Evolutionary conservation across 2,888 invertebrate genomes (phyloP), one percentile per base, ranked within the genome.

Genomic region (Pterobdella sp.): DNA sequence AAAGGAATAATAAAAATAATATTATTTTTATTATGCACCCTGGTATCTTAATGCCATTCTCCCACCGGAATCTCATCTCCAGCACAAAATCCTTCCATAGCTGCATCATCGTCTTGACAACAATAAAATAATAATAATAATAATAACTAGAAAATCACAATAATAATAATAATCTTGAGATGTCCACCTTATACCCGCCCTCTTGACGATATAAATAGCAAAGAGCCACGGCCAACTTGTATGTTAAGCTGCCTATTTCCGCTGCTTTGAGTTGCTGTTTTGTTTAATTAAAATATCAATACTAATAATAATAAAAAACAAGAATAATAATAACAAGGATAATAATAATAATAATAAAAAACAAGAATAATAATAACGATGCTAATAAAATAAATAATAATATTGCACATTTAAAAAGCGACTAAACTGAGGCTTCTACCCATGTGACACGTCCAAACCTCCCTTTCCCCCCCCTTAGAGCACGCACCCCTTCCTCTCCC

Each of bases 71-170:
- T 76, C 94, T 88, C 82, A 97, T 87, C 83, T 94, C 93, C 79
- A 93, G 89, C 0, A 91, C 88, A 81, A 97, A 91, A 82, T 94
- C 94, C 79, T 92, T 91, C 96, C 96, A 97, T 22, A 96, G 82
- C 81, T 95, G 93, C 0, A 92, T 91, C 72, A 94, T 86, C 0
- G 89, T 86, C 49, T 42, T 14, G 7, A 22, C 7, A 42, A 42
- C 22, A 42, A 14, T 42, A 42, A 42, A 42, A 42, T 42, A 42
- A 42, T 42, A 42, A 42, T 42, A 42, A 42, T 42, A 42, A 42
- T 42, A 14, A 42, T 42, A 14, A 42, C 22, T 42, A 42, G 7
- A 14, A 42, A 14, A 42, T 42, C 7, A 42, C 7, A 42, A 42
- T 22, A 42, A 42, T 22, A 42, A 42, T 22, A 42, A 42, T 22